These are phyloP conservation scores for Megamerina dolium DNA, from an alignment of 2,888 invertebrate genomes.

Conservation along the genomic window DNA sequence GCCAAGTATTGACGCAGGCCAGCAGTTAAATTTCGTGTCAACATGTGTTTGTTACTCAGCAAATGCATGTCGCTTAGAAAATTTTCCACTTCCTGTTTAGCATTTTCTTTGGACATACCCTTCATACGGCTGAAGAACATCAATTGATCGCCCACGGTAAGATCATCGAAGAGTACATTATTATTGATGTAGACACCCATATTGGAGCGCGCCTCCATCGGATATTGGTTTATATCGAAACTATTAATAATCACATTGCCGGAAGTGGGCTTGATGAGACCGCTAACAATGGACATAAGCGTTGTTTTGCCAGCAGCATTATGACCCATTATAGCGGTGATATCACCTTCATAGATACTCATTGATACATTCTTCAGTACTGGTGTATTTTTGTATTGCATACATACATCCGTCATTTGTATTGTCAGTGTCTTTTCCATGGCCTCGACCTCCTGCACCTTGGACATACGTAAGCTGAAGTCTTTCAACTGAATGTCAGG, in stretches of 20 bases:
- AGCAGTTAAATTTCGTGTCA: constrained; percentile 56
- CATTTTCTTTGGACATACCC: constrained; percentile 52
- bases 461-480: neutral
- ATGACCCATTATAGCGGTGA: constrained; percentile 65
- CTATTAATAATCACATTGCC: constrained; percentile 67
- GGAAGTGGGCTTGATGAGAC: constrained; percentile 58
- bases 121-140: constrained; percentile 71
- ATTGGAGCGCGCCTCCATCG: constrained; percentile 57
- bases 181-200: constrained; percentile 76
- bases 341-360: constrained; percentile 66
- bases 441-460: neutral
- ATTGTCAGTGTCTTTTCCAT: neutral
- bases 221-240: constrained; percentile 58
- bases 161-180: constrained; percentile 54
- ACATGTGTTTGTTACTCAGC: constrained; percentile 54
- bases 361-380: constrained; percentile 48
- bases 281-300: constrained; percentile 84
- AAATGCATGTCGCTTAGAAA: constrained; percentile 59
- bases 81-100: constrained; percentile 54
- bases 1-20: constrained; percentile 68
- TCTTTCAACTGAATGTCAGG: no score
- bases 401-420: neutral
- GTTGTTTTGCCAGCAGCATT: constrained; percentile 78
- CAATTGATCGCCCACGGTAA: constrained; percentile 75
- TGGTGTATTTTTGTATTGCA: neutral